Evolutionary conservation across 2,888 invertebrate genomes (phyloP).

Genomic region (Diabrotica balteata): DNA sequence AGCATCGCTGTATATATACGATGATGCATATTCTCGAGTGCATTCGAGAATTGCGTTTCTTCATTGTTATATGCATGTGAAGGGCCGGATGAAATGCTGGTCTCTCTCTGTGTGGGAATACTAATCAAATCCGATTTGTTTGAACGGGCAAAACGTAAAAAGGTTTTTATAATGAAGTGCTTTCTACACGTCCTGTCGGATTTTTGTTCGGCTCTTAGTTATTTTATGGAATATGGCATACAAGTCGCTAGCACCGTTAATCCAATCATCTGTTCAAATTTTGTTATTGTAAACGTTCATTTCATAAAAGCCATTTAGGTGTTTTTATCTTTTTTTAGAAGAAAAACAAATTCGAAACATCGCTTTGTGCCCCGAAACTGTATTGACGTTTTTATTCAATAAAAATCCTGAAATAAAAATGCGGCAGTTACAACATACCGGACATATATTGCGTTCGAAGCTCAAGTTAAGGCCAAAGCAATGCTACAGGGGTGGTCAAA

Average conservation of each 20-base stretch:
- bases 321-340: constrained; percentile 36
- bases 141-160: constrained; percentile 56
- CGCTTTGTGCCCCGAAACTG: constrained; percentile 31
- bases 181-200: constrained; percentile 54
- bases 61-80: constrained; percentile 52
- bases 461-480: constrained; percentile 7
- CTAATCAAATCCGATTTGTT: constrained; percentile 58
- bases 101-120: constrained; percentile 46
- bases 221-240: constrained; percentile 52
- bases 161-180: constrained; percentile 58
- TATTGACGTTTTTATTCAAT: constrained; percentile 31
- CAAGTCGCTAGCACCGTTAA: constrained; percentile 50
- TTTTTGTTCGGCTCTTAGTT: constrained; percentile 54
- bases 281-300: constrained; percentile 53
- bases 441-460: constrained; percentile 10
- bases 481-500: neutral
- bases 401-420: constrained; percentile 26
- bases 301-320: constrained; percentile 50
- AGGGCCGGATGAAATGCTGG: constrained; percentile 43
- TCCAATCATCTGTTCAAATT: constrained; percentile 52
- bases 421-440: constrained; percentile 7
- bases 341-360: constrained; percentile 37
- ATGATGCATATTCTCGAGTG: constrained; percentile 49
- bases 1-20: constrained; percentile 16
- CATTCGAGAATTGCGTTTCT: constrained; percentile 53